Evolutionary conservation across 2,888 invertebrate genomes (phyloP), one percentile per base, ranked within the genome.

Genomic region (Troglohyphantes excavatus): DNA sequence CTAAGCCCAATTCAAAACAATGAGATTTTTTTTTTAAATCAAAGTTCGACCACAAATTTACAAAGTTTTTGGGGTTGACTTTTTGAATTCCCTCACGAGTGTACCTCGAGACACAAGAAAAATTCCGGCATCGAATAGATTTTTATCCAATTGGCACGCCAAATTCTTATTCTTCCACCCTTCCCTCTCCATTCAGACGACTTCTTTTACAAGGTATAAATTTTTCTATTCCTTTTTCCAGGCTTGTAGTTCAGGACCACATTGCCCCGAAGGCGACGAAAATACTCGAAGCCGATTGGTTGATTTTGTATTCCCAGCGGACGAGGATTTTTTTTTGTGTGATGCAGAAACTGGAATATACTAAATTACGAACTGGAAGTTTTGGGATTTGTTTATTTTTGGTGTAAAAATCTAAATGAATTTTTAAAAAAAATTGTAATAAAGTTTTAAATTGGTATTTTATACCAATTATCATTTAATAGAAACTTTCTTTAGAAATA

Each of bases 281-380:
- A 78, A 81, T 81, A 53, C 79, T 81, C 53, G 46, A 29, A 29
- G 46, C 46, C 67, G 46, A 81, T 68, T 81, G 79, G 79, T 39
- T 81, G 79, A 78, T 78, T 78, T 23, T n/a, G 53, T 17, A 68
- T 19, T 39, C 79, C 79, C 79, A 27, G 29, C 11, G 46, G 68
- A 81, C 68, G 11, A n/a, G 21, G 43, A 79, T 43, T 67, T 39
- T 79, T 67, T 79, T 39, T 39, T 67, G 43, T 61, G 39, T 39
- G 11, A 33, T 79, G 65, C 26, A 46, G 46, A 46, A 67, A 43
- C 43, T 26, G 39, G 65, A 27, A 26, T 79, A 65, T 65, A 46
- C 65, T 39, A 26, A 65, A 79, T 79, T 79, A 67, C 27, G 67
- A 9, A 46, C n/a, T n/a, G n/a, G n/a, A n/a, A n/a, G n/a, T n/a